Evolutionary conservation across 2,888 invertebrate genomes (phyloP), one percentile per base, ranked within the genome.

Genomic region (Pollenia griseotomentosa): DNA sequence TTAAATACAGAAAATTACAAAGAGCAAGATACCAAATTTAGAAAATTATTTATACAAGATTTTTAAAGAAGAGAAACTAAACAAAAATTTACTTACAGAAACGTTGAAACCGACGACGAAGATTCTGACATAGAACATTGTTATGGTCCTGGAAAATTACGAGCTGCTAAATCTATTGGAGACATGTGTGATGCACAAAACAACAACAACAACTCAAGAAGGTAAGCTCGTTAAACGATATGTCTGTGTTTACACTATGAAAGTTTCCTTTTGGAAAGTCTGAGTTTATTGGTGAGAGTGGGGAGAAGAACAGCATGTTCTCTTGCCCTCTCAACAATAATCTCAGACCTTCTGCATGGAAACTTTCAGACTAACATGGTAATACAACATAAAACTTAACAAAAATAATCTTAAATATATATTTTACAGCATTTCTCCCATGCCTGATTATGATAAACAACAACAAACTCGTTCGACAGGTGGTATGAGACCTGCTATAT

Each of bases 91-190:
- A 40, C 23, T 66, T 83, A 68, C 73, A 86, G 93, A 16, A 90
- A 90, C 48, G 83, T 92, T 40, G 94, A 93, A 88, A 94, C 95
- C 3, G 95, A 95, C 89, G 95, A 95, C 65, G 95, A 95, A 68
- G 95, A 95, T 75, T 95, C 95, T 11, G 94, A 95, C 84, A 95
- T 95, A 71, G 95, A 95, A 77, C 95, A 95, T 85, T 95, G 95
- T 68, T 95, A 95, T 73, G 92, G 94, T 88, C 95, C 95, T 0
- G 95, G 95, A 5, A 95, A 95, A 89, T 89, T 96, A 89, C 95
- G 96, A 90, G 94, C 95, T 40, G 95, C 96, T 0, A 95, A 95
- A 90, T 96, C 96, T 0, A 95, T 96, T 88, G 95, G 96, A 4
- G 96, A 96, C 90, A 92, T 96, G 75, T 96, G 96, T 89, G 95